Conservation (phyloP, 2,113 vertebrate genomes). For the Himantopus leucocephalus region DNA sequence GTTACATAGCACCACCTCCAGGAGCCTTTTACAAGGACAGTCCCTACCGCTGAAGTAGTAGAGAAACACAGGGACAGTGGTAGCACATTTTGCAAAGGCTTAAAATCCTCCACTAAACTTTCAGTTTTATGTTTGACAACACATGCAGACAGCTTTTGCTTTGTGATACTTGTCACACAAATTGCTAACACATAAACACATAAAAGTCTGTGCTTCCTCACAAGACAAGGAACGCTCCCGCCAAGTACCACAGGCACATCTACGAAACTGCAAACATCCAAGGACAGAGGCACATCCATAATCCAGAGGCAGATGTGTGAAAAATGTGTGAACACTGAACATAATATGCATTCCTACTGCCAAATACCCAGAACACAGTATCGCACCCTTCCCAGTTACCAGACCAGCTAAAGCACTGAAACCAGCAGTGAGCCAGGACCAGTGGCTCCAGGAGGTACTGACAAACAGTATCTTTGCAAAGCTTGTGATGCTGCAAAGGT, state of each 20-base stretch:
- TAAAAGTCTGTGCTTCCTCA: neutral
- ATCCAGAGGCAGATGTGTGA: neutral
- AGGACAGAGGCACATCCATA: neutral
- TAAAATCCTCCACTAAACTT: neutral
- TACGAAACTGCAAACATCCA: neutral
- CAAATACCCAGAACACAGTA: too few relatives aligned
- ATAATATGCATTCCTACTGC: too few relatives aligned
- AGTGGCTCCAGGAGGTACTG: too few relatives aligned
- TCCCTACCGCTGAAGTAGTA: neutral
- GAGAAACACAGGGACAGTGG: neutral
- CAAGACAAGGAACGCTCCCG: neutral
- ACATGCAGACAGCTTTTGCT: neutral
- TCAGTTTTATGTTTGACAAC: neutral
- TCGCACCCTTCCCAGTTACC: neutral
- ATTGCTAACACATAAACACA: neutral
- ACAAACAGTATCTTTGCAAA: too few relatives aligned
- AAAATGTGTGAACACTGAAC: neutral
- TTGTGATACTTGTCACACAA: neutral
- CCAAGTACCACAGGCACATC: fast-evolving
- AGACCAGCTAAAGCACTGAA: too few relatives aligned
- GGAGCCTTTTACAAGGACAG: neutral
- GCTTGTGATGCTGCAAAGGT: too few relatives aligned
- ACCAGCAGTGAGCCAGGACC: too few relatives aligned
- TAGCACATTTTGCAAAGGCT: neutral
- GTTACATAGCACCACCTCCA: conserved; percentile 55